Percentiles rank a stretch among this genome's conserved stretches.
phyloP scores from a whole-genome alignment of 2,797 vertebrate species.

The Oceanodroma leucorhoa region DNA sequence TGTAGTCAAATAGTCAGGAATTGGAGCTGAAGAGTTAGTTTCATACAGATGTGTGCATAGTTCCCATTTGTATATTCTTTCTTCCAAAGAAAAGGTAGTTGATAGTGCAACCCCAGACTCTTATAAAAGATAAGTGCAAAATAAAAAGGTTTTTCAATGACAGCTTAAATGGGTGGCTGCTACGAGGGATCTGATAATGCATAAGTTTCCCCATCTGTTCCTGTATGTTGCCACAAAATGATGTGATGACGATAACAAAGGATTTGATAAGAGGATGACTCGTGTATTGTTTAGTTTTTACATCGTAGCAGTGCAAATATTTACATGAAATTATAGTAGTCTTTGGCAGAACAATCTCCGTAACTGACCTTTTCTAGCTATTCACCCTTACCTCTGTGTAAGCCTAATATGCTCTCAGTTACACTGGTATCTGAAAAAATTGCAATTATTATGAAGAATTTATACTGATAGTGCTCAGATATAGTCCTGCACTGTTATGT shows the following conservation, averaged over 20 bases:
- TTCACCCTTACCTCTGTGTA: not conserved
- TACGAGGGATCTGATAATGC: not conserved
- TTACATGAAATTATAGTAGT: not conserved
- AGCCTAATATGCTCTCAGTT: not conserved
- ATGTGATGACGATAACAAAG: not conserved
- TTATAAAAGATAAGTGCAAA: not conserved
- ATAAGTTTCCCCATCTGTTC: not conserved
- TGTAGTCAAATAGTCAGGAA: not conserved
- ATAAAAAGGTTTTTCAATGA: not conserved
- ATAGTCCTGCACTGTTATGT: rapidly evolving
- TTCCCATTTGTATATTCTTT: not conserved
- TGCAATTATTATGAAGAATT: not conserved
- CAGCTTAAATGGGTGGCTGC: not conserved
- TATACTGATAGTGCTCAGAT: not conserved
- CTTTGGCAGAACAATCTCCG: not conserved
- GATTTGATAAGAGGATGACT: not conserved
- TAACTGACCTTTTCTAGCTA: not conserved
- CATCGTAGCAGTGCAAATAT: not conserved
- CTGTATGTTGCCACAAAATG: not conserved
- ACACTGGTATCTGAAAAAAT: not conserved
- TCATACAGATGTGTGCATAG: not conserved
- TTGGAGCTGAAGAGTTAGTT: not conserved
- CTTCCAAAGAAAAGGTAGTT: not conserved
- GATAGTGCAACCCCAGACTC: not conserved
- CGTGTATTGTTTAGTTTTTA: not conserved